phyloP scores from a whole-genome alignment of 1,140 invertebrate species.

The Trachymyrmex septentrionalis region DNA sequence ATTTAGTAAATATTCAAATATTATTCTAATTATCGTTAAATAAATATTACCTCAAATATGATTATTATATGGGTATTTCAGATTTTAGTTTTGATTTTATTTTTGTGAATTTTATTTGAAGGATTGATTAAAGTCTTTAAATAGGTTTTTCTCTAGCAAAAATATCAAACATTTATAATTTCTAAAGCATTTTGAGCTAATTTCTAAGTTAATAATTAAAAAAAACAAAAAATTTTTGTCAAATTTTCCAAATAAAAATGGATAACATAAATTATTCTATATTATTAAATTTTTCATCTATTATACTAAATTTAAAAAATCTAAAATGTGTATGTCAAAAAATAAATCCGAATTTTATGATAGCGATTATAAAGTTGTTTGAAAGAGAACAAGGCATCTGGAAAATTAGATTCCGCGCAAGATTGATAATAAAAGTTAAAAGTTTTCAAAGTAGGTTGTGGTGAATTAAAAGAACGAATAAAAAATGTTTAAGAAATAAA shows the following conservation, averaged over 20 bases:
- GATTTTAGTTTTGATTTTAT: conserved; percentile 5
- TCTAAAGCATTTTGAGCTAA: background rate
- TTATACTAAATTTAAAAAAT: background rate
- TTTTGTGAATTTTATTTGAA: background rate
- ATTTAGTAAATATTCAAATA: background rate
- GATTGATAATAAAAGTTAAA: conserved; percentile 34
- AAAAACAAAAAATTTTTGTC: background rate
- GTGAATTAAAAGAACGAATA: background rate
- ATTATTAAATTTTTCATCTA: too few relatives aligned
- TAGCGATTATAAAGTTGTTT: background rate
- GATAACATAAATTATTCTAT: background rate
- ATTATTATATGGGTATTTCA: background rate
- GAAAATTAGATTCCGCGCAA: conserved; percentile 23
- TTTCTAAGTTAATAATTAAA: background rate
- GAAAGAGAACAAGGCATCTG: background rate
- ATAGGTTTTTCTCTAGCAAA: too few relatives aligned
- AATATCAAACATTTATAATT: background rate
- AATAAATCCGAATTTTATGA: background rate
- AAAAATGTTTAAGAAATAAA: conserved; percentile 2
- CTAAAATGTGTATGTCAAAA: background rate
- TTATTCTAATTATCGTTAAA: background rate
- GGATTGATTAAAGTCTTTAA: too few relatives aligned
- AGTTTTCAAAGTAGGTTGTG: conserved; percentile 20
- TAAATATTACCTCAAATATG: background rate
- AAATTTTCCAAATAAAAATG: background rate